These are phyloP conservation scores for Bemisia tabaci DNA, from an alignment of 1,140 invertebrate species.

Conservation along the genomic window DNA sequence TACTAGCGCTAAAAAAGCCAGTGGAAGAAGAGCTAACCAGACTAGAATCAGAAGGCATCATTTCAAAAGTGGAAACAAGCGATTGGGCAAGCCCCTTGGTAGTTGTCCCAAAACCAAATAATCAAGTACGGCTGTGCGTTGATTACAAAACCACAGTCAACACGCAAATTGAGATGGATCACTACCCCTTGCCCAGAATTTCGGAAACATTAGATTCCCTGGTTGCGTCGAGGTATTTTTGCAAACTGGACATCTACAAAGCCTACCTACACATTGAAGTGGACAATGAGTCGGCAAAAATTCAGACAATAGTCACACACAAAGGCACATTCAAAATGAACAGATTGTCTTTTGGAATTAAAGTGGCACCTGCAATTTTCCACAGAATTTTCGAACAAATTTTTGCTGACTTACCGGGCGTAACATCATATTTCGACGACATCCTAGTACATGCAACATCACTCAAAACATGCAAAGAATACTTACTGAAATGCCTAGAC, in stretches of 20 bases:
- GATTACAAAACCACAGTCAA: slow-evolving; percentile 34
- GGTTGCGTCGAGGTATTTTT: slow-evolving; percentile 24
- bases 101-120: slow-evolving; percentile 33
- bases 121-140: slow-evolving; percentile 30
- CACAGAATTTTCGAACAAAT: slow-evolving; percentile 33
- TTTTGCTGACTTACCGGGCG: slow-evolving; percentile 24
- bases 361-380: slow-evolving; percentile 35
- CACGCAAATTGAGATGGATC: slow-evolving; percentile 22
- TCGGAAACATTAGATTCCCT: slow-evolving; percentile 27
- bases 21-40: slow-evolving; percentile 19
- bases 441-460: slow-evolving; percentile 22
- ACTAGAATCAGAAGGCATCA: too few relatives aligned
- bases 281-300: slow-evolving; percentile 22
- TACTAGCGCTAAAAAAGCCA: slow-evolving; percentile 20
- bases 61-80: slow-evolving; percentile 24
- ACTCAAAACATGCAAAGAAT: slow-evolving; percentile 14
- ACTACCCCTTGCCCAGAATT: slow-evolving; percentile 25
- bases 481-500: slow-evolving; percentile 9
- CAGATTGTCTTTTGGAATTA: slow-evolving; percentile 34
- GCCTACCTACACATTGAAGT: slow-evolving; percentile 25
- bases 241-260: slow-evolving; percentile 21
- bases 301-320: slow-evolving; percentile 27
- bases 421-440: slow-evolving; percentile 24
- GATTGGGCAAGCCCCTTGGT: slow-evolving; percentile 33
- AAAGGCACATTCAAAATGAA: slow-evolving; percentile 30